Evolutionary conservation across 2,888 invertebrate genomes (phyloP).

Genomic region (Polyommatus iphigenia): DNA sequence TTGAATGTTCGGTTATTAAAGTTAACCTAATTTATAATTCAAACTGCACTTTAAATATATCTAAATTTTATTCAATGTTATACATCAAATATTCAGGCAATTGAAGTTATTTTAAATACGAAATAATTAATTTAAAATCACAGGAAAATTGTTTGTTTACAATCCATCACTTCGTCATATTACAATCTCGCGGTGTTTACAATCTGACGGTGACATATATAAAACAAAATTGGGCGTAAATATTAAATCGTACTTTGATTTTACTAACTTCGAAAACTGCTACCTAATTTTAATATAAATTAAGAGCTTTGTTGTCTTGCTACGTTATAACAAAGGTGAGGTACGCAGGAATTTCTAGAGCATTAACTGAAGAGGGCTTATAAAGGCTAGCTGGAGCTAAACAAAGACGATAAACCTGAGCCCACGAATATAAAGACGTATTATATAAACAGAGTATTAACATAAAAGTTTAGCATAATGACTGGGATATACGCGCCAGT

Average conservation of each 20-base stretch:
- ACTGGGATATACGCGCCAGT: background rate
- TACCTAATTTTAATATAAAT: slow-evolving; percentile 29
- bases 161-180: too few relatives aligned
- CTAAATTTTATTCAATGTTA: too few relatives aligned
- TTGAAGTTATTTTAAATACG: too few relatives aligned
- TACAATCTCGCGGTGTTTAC: too few relatives aligned
- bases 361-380: slow-evolving; percentile 29
- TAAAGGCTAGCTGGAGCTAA: slow-evolving; percentile 22
- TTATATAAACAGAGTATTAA: slow-evolving; percentile 21
- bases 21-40: too few relatives aligned
- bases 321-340: slow-evolving; percentile 17
- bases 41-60: too few relatives aligned
- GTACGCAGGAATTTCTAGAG: slow-evolving; percentile 24
- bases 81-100: too few relatives aligned
- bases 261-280: slow-evolving; percentile 10
- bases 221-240: too few relatives aligned
- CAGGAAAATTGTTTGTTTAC: too few relatives aligned
- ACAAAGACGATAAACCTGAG: slow-evolving; percentile 27
- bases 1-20: too few relatives aligned
- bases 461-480: slow-evolving; percentile 18
- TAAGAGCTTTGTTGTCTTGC: slow-evolving; percentile 29
- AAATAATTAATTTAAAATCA: too few relatives aligned
- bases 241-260: background rate
- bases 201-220: too few relatives aligned
- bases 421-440: slow-evolving; percentile 24